These are phyloP conservation scores for Epicampocera succincta DNA, from an alignment of 2,888 invertebrate genomes.

Conservation along the genomic window DNA sequence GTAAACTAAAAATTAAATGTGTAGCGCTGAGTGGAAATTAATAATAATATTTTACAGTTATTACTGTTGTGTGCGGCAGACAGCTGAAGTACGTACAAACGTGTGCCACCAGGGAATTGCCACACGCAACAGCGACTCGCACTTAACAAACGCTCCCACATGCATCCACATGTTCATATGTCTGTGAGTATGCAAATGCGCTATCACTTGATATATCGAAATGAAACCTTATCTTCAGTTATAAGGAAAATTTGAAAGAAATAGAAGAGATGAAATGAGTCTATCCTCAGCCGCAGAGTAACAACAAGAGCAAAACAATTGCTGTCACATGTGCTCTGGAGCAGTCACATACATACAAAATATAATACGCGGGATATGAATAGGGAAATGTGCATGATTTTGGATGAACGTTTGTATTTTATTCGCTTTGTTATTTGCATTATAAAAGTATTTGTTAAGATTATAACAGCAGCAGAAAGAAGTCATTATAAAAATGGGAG, in stretches of 20 bases:
- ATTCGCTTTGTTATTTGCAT: too few species aligned
- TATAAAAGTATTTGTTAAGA: too few species aligned
- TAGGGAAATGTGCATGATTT: too few species aligned
- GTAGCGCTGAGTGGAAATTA: constrained; percentile 55
- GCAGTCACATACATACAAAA: not conserved
- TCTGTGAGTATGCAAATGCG: not conserved
- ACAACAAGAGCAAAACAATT: constrained; percentile 54
- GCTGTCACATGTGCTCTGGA: not conserved
- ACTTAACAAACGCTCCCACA: not conserved
- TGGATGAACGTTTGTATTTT: too few species aligned
- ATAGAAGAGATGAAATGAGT: constrained; percentile 48
- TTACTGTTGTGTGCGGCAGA: too few species aligned
- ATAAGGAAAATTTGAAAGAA: too few species aligned
- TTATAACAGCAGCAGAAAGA: too few species aligned
- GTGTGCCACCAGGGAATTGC: constrained; percentile 46
- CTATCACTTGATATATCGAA: not conserved
- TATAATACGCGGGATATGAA: not conserved
- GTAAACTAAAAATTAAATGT: constrained; percentile 37
- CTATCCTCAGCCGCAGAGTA: constrained; percentile 48
- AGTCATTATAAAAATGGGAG: too few species aligned
- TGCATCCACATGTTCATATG: not conserved
- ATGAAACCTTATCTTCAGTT: too few species aligned
- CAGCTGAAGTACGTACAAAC: too few species aligned
- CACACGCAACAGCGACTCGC: not conserved
- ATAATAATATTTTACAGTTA: constrained; percentile 51